Percentiles rank a stretch among this genome's conserved stretches.
phyloP scores from a whole-genome alignment of 2,797 vertebrate species.

The Limosa lapponica region DNA sequence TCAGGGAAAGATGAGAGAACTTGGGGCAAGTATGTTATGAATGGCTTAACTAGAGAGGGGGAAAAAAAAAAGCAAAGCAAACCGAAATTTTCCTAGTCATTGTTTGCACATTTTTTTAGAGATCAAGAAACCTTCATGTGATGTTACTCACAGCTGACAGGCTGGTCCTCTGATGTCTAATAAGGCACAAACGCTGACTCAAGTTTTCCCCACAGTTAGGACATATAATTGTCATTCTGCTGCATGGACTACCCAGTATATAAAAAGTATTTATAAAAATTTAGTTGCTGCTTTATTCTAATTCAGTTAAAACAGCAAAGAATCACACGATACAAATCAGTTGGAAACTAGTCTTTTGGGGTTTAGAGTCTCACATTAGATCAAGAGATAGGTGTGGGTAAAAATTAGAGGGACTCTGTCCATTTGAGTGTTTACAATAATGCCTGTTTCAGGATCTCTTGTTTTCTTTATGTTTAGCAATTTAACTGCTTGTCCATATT shows the following conservation, averaged over 20 bases:
- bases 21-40: neutral
- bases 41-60: neutral
- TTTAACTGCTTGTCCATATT: neutral
- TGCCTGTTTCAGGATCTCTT: neutral
- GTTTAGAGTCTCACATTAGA: neutral
- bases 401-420: neutral
- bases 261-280: neutral
- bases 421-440: neutral
- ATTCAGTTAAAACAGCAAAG: neutral
- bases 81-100: neutral
- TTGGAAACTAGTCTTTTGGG: neutral
- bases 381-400: neutral
- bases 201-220: neutral
- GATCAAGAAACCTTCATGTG: neutral
- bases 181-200: neutral
- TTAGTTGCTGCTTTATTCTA: neutral
- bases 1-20: neutral
- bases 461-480: neutral
- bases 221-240: neutral
- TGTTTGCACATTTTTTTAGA: neutral
- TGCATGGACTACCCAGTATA: neutral
- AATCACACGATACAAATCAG: neutral
- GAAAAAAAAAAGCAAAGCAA: neutral
- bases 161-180: neutral
- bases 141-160: neutral